A percentile compares a stretch with the other conserved stretches of the same genome.
phyloP scores from a whole-genome alignment of 1,140 invertebrate genomes.

The Drosophila bifasciata region DNA sequence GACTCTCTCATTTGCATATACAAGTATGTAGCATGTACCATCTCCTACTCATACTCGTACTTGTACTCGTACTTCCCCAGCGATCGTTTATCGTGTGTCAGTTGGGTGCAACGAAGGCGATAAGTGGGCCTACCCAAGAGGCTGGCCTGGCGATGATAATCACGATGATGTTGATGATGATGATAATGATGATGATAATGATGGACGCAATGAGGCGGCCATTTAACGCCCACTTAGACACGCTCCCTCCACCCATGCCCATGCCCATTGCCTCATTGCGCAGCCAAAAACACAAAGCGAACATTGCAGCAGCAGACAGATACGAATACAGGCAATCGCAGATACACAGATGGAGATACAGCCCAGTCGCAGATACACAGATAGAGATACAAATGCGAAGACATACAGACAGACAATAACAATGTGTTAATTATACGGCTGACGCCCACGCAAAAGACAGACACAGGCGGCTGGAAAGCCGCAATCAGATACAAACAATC shows the following conservation, averaged over 20 bases:
- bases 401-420: constrained; percentile 9
- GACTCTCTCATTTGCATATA: too few relatives aligned
- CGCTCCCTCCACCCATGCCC: too few relatives aligned
- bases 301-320: constrained; percentile 2
- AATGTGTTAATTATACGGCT: constrained; percentile 54
- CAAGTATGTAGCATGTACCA: too few relatives aligned
- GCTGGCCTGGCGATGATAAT: too few relatives aligned
- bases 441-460: constrained; percentile 39
- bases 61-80: too few relatives aligned
- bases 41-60: too few relatives aligned
- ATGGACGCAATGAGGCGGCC: constrained; percentile 51
- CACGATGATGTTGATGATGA: constrained; percentile 32
- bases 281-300: constrained; percentile 36
- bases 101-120: constrained; percentile 14
- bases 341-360: constrained; percentile 10
- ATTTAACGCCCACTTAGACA: constrained; percentile 69
- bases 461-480: neutral
- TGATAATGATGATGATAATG: constrained; percentile 14
- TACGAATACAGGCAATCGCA: neutral
- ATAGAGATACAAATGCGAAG: neutral
- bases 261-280: constrained; percentile 45
- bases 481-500: constrained; percentile 36
- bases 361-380: neutral
- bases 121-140: constrained; percentile 38
- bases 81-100: constrained; percentile 3